phyloP scores from a whole-genome alignment of 2,888 invertebrate species.

The Drosophila ezoana region DNA sequence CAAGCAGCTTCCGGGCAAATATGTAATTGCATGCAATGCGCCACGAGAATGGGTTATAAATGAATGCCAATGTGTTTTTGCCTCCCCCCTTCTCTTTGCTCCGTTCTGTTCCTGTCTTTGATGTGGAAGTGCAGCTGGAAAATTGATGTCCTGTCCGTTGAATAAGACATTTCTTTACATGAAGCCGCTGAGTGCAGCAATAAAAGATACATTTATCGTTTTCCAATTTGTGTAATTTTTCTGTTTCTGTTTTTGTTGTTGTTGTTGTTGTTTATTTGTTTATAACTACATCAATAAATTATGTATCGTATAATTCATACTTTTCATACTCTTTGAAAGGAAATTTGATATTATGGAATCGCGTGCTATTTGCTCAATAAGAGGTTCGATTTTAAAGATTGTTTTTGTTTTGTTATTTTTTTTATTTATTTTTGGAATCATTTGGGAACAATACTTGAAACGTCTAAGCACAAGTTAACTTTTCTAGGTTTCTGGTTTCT shows the following conservation, averaged over 20 bases:
- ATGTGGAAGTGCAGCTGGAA: slow-evolving; percentile 14
- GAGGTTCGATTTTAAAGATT: slow-evolving; percentile 1
- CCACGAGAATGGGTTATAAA: slow-evolving; percentile 60
- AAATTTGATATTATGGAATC: slow-evolving; percentile 61
- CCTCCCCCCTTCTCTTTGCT: neutral
- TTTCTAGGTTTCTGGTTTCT: slow-evolving; percentile 30
- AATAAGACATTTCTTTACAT: slow-evolving; percentile 31
- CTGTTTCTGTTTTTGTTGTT: neutral
- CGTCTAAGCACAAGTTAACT: slow-evolving; percentile 44
- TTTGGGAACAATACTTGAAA: slow-evolving; percentile 33
- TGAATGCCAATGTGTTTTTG: slow-evolving; percentile 47
- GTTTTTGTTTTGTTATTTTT: neutral
- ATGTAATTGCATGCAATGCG: slow-evolving; percentile 54
- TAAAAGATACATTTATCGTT: slow-evolving; percentile 61
- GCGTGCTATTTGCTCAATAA: slow-evolving; percentile 31
- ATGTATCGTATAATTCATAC: slow-evolving; percentile 67
- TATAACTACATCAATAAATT: slow-evolving; percentile 81
- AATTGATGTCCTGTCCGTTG: slow-evolving; percentile 44
- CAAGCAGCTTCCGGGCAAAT: slow-evolving; percentile 27
- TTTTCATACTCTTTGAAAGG: slow-evolving; percentile 64
- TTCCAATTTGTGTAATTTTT: slow-evolving; percentile 79
- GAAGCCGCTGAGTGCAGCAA: slow-evolving; percentile 26
- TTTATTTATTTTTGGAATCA: slow-evolving; percentile 24
- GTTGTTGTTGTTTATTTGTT: slow-evolving; percentile 62
- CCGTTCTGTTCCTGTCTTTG: neutral